phyloP scores from a whole-genome alignment of 1,140 invertebrate genomes.

The Aethina tumida region DNA sequence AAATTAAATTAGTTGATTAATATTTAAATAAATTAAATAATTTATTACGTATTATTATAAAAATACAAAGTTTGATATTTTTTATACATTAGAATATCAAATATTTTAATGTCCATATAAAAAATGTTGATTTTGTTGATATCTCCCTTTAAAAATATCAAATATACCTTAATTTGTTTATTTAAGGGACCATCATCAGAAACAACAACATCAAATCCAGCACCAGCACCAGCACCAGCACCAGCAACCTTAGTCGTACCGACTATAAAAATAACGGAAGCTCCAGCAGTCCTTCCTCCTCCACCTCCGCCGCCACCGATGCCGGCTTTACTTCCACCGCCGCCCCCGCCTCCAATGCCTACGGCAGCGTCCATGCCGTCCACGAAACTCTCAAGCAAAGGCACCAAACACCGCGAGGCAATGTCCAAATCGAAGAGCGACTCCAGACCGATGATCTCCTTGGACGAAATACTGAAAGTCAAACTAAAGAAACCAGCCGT shows the following conservation, averaged over 20 bases:
- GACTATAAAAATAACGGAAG: background rate
- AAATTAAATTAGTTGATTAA: too few species aligned
- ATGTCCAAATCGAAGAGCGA: slow-evolving; percentile 1
- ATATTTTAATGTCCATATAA: too few species aligned
- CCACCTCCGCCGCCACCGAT: slow-evolving; percentile 16
- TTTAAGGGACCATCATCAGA: too few species aligned
- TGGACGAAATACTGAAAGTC: slow-evolving; percentile 28
- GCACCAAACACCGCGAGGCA: slow-evolving; percentile 1
- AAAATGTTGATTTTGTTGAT: too few species aligned
- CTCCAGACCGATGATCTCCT: slow-evolving; percentile 23
- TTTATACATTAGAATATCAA: too few species aligned
- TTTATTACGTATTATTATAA: too few species aligned
- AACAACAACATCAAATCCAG: background rate
- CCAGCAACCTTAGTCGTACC: too few species aligned
- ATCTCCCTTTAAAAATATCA: too few species aligned
- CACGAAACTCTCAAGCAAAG: slow-evolving; percentile 3
- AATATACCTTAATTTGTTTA: too few species aligned
- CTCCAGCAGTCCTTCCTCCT: slow-evolving; percentile 5
- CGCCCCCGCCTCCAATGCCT: slow-evolving; percentile 13
- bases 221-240: too few species aligned
- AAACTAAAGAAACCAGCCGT: slow-evolving; percentile 27
- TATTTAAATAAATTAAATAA: too few species aligned
- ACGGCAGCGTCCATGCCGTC: slow-evolving; percentile 1
- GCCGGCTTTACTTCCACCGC: slow-evolving; percentile 22
- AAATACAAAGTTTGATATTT: too few species aligned